Evolutionary conservation across 2,113 vertebrate species (phyloP).

Genomic region (Dissostichus mawsoni): DNA sequence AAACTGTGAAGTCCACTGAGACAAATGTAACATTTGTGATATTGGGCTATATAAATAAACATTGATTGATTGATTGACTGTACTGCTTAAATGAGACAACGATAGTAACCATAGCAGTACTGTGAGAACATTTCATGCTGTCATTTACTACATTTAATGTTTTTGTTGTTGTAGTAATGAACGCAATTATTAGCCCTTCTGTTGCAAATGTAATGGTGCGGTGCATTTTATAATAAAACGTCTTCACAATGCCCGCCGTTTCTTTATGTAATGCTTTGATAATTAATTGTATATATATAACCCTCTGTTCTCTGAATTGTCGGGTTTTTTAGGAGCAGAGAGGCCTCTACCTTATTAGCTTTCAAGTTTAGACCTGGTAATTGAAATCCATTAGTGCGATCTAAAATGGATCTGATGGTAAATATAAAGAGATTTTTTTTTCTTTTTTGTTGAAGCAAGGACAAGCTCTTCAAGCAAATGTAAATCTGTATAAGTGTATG

Average conservation of each 20-base stretch:
- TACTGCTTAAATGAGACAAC: constrained; percentile 4
- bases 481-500: constrained; percentile 83
- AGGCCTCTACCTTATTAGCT: constrained; percentile 78
- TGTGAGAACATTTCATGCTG: neutral
- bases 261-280: constrained; percentile 70
- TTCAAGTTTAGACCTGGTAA: constrained; percentile 88
- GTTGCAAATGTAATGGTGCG: constrained; percentile 5
- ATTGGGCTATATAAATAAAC: too few species aligned
- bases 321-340: constrained; percentile 68
- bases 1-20: too few species aligned
- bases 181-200: constrained; percentile 28
- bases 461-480: constrained; percentile 88
- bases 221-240: constrained; percentile 30
- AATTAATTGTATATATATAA: constrained; percentile 75
- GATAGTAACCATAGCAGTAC: neutral
- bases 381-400: constrained; percentile 89
- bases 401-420: constrained; percentile 90
- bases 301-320: constrained; percentile 65
- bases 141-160: constrained; percentile 15
- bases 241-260: constrained; percentile 41
- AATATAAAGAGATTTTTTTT: constrained; percentile 87
- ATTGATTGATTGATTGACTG: too few species aligned
- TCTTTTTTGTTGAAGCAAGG: constrained; percentile 80
- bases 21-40: too few species aligned
- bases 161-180: constrained; percentile 11